Conservation (phyloP, 2,888 invertebrate species). For the Eulithis testata region DNA sequence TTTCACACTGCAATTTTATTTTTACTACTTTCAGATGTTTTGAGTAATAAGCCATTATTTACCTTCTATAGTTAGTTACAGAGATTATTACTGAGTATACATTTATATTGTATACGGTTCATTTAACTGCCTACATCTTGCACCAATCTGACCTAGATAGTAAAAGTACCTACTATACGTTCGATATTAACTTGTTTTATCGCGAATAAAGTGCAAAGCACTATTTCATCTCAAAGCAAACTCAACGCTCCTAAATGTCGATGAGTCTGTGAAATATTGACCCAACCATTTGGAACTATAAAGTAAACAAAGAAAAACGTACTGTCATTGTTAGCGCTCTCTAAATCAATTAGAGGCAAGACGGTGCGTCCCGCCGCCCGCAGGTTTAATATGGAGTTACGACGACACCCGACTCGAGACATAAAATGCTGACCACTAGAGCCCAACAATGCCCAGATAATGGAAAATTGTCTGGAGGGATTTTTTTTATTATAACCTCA, state of each 20-base stretch:
- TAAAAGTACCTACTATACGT: not conserved
- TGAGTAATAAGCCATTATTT: no score
- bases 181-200: slow-evolving; percentile 7
- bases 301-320: slow-evolving; percentile 63
- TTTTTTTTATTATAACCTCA: slow-evolving; percentile 75
- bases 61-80: no score
- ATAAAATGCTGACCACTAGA: slow-evolving; percentile 76
- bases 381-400: slow-evolving; percentile 81
- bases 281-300: slow-evolving; percentile 47
- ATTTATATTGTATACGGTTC: no score
- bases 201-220: not conserved
- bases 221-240: not conserved
- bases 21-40: no score
- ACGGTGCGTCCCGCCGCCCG: slow-evolving; percentile 65
- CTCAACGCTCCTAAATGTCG: slow-evolving; percentile 5
- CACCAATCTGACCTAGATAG: slow-evolving; percentile 1
- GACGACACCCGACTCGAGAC: slow-evolving; percentile 61
- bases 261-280: slow-evolving; percentile 16
- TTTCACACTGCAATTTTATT: no score
- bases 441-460: slow-evolving; percentile 76
- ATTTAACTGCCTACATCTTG: not conserved
- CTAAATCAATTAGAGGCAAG: slow-evolving; percentile 80
- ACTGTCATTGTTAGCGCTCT: slow-evolving; percentile 63
- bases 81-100: no score
- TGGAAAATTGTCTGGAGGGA: slow-evolving; percentile 80